Base-by-base conservation (phyloP, 2,888 invertebrate species). In the Seira ritae region DNA sequence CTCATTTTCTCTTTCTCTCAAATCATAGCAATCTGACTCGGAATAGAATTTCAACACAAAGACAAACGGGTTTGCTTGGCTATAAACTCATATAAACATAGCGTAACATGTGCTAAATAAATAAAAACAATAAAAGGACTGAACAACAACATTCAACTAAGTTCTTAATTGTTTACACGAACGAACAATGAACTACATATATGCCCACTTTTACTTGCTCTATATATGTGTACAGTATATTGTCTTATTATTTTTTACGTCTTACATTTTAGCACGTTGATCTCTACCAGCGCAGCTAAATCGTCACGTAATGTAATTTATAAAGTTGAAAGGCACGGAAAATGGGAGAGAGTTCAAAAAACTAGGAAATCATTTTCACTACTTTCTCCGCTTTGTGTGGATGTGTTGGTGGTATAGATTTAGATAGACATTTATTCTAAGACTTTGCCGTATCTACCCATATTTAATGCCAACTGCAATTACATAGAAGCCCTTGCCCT, bases 1-100 rank as follows among this genome's bases (percentile, higher is more conserved):
- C 19, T 62, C 62, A 62, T 22, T 62, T 31, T 31, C 31, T 15
- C 62, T 62, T 62, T 62, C 20, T 62, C 62, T 20, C 42, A 42
- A 12, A 42, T n/a, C 6, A 3, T 50, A 50, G 17, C 15, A 15
- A 50, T n/a, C 50, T n/a, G 50, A 50, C 62, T 22, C 22, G 19
- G 1, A 15, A 19, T 15, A 4, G 22, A 62, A 62, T 20, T 20
- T 2, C 2, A 62, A 19, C 10, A 20, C 50, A n/a, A 62, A 62
- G 22, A 62, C 2, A 62, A n/a, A 62, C 22, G 22, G 62, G 31
- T 31, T 31, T 31, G 31, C 31, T 31, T 8, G 31, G 31, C 31
- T 31, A 4, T 31, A 42, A 42, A 42, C 15, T 12, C 55, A 55
- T 55, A 12, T 3, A 55, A 17, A 55, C 12, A n/a, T 20, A n/a